Percentiles rank a stretch among this genome's conserved stretches.
These are phyloP conservation scores for Eupithecia inturbata DNA, from an alignment of 2,888 invertebrate genomes.

Conservation along the genomic window DNA sequence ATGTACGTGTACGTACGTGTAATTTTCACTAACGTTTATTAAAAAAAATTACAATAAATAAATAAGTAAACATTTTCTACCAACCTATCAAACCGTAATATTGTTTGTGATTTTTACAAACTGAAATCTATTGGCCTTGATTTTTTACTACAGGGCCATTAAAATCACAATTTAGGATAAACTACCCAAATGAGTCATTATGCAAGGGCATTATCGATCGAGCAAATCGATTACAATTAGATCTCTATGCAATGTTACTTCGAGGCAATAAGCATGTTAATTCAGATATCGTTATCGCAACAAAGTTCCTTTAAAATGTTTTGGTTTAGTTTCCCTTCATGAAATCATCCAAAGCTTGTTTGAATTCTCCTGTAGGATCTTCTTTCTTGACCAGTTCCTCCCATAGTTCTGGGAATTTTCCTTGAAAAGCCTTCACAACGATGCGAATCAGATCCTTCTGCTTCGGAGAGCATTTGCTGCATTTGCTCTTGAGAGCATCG, in stretches of 20 bases:
- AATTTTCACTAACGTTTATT: background rate
- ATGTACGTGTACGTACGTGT: too few relatives aligned
- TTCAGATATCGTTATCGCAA: background rate
- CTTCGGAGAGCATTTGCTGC: constrained; percentile 86
- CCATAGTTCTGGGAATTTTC: constrained; percentile 87
- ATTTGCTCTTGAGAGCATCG: constrained; percentile 75
- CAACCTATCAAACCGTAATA: background rate
- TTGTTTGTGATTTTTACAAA: background rate
- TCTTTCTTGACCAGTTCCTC: constrained; percentile 85
- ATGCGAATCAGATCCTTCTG: constrained; percentile 84
- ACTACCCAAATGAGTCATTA: background rate
- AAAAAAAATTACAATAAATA: background rate
- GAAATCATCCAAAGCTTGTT: constrained; percentile 82
- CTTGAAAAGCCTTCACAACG: constrained; percentile 86
- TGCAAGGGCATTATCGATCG: background rate
- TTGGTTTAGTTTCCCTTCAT: constrained; percentile 56
- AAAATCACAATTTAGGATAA: background rate
- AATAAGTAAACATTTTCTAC: background rate
- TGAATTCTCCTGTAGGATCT: constrained; percentile 87
- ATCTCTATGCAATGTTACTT: background rate
- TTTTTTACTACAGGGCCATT: background rate
- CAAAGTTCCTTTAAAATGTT: background rate
- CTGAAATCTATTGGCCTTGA: background rate
- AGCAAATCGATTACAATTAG: background rate
- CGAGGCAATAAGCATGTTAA: too few relatives aligned